These are phyloP conservation scores for Albula glossodonta DNA, from an alignment of 2,113 vertebrate genomes.

Conservation along the genomic window DNA sequence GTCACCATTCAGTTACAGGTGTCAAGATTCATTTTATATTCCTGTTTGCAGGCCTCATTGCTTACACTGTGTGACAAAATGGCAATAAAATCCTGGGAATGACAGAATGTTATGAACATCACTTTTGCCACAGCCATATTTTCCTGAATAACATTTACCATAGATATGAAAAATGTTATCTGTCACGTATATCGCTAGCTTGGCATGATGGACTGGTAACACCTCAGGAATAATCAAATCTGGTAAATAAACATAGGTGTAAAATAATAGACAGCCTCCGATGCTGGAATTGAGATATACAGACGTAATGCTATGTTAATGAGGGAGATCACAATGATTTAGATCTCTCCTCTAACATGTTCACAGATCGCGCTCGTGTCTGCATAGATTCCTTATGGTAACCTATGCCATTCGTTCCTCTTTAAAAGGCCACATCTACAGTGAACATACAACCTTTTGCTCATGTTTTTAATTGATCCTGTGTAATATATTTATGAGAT, in stretches of 20 bases:
- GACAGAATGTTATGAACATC: not conserved
- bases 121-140: not conserved
- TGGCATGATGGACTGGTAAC: constrained; percentile 5
- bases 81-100: not conserved
- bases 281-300: not conserved
- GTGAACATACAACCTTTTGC: not conserved
- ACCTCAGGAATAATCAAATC: not conserved
- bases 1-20: not conserved
- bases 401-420: not conserved
- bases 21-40: not conserved
- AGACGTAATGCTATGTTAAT: constrained; percentile 21
- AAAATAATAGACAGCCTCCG: not conserved
- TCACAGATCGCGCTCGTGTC: not conserved
- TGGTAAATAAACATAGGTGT: not conserved
- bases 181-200: constrained; percentile 26
- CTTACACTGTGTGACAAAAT: not conserved
- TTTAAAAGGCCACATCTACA: not conserved
- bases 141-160: not conserved
- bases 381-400: not conserved
- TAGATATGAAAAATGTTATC: not conserved
- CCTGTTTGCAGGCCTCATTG: not conserved
- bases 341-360: not conserved
- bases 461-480: not conserved
- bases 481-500: not conserved
- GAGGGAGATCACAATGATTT: constrained; percentile 1